Conservation (phyloP, 1,140 invertebrate genomes). For the Panagrolaimus sp. region DNA sequence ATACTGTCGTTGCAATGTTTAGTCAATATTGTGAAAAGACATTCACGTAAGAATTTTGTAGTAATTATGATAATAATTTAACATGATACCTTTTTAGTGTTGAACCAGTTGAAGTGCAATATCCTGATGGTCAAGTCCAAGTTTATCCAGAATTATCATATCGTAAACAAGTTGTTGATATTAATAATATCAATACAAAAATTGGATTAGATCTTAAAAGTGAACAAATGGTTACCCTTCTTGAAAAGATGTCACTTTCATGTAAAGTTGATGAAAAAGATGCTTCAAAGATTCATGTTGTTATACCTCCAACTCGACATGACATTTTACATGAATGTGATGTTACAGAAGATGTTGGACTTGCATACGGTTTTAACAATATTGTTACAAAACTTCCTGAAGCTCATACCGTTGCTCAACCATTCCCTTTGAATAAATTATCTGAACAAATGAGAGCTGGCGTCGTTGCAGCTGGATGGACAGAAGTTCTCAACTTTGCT, state of each 20-base stretch:
- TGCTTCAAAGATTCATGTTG: slow-evolving; percentile 43
- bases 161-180: slow-evolving; percentile 21
- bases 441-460: slow-evolving; percentile 79
- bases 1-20: slow-evolving; percentile 90
- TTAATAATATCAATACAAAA: slow-evolving; percentile 69
- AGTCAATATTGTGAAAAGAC: slow-evolving; percentile 78
- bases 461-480: slow-evolving; percentile 84
- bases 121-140: slow-evolving; percentile 59
- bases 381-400: slow-evolving; percentile 73
- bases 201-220: slow-evolving; percentile 79
- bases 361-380: slow-evolving; percentile 92
- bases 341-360: slow-evolving; percentile 93
- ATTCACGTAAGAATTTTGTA: slow-evolving; percentile 66
- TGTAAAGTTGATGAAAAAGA: slow-evolving; percentile 10
- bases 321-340: slow-evolving; percentile 94
- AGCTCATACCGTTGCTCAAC: slow-evolving; percentile 73
- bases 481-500: slow-evolving; percentile 84
- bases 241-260: slow-evolving; percentile 82
- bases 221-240: slow-evolving; percentile 69
- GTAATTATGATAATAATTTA: neutral
- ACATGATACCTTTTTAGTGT: slow-evolving; percentile 61
- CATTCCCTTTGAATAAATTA: slow-evolving; percentile 82
- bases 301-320: slow-evolving; percentile 78
- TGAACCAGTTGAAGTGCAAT: slow-evolving; percentile 76
- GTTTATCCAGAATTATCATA: slow-evolving; percentile 66